These are phyloP conservation scores for Benthosema pterotum DNA, from an alignment of 2,797 vertebrate species.

Conservation along the genomic window DNA sequence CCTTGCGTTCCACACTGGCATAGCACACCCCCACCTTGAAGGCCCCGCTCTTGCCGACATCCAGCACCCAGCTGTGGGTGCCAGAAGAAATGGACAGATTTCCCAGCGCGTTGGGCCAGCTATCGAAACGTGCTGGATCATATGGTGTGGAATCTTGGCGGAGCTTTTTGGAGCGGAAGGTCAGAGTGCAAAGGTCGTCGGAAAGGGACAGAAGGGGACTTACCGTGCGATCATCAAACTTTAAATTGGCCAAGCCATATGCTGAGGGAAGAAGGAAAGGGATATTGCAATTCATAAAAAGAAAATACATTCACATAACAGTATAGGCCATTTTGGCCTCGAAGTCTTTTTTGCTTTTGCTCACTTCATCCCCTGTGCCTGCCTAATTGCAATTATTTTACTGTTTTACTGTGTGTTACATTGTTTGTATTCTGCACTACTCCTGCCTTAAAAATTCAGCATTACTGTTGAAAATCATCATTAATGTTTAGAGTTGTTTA, in stretches of 20 bases:
- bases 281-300: conserved; percentile 1
- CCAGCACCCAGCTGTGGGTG: conserved; percentile 85
- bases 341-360: too few species aligned
- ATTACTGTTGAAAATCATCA: too few species aligned
- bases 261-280: conserved; percentile 43
- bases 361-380: too few species aligned
- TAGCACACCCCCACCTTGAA: conserved; percentile 95
- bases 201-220: conserved; percentile 87
- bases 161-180: conserved; percentile 83
- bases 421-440: too few species aligned
- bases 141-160: conserved; percentile 72
- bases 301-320: background rate
- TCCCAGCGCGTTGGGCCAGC: conserved; percentile 91
- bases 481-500: too few species aligned
- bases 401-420: too few species aligned
- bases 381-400: too few species aligned
- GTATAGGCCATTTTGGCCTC: background rate
- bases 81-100: conserved; percentile 78
- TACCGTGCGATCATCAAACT: conserved; percentile 85
- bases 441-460: too few species aligned
- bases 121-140: conserved; percentile 87
- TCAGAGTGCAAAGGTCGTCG: conserved; percentile 83
- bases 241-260: conserved; percentile 74
- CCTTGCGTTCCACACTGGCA: conserved; percentile 86
- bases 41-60: conserved; percentile 85